Base-by-base conservation (phyloP, 2,888 invertebrate species). In the Malachius bipustulatus region DNA sequence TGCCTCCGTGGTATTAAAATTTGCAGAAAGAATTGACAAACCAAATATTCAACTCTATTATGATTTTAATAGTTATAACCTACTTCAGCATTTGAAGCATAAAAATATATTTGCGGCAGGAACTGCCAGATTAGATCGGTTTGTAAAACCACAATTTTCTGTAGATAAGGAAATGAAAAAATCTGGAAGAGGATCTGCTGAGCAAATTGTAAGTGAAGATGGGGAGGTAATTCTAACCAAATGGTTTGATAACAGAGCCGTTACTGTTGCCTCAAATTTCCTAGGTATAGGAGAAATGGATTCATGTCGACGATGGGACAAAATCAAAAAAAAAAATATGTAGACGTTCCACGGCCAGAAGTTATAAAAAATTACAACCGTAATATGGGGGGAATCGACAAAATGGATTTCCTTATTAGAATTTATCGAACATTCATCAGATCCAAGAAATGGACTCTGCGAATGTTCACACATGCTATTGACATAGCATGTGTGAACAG, bases 381-480 rank as follows among this genome's bases (percentile, higher is more conserved):
- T 15, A 33, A 38, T 15, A 55, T 52, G 53, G 52, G 53, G 8
- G 53, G 50, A 8, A 51, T 52, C 3, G 51, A 54, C 38, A 42
- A 48, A 30, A 14, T 47, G 8, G 48, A 51, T 38, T 44, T 47
- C 37, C 41, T 51, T 30, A 40, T 52, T 4, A 45, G 38, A n/a
- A 35, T 49, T 14, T 53, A 52, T 35, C 10, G 50, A 26, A 45
- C 44, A 11, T 46, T 39, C 34, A 47, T 52, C 27, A 35, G 47
- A 10, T 42, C 39, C 8, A 37, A 35, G 19, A 47, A 47, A 32
- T 45, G 42, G 44, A 47, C 43, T 2, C 32, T 43, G 4, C 31
- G 38, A 6, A 39, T 47, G 41, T 33, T 44, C 14, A 34, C 39
- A 2, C 46, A 44, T 41, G 42, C 39, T 12, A n/a, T 41, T 10